Base-by-base conservation (phyloP, 2,888 invertebrate species). In the Brachyptera risi region DNA sequence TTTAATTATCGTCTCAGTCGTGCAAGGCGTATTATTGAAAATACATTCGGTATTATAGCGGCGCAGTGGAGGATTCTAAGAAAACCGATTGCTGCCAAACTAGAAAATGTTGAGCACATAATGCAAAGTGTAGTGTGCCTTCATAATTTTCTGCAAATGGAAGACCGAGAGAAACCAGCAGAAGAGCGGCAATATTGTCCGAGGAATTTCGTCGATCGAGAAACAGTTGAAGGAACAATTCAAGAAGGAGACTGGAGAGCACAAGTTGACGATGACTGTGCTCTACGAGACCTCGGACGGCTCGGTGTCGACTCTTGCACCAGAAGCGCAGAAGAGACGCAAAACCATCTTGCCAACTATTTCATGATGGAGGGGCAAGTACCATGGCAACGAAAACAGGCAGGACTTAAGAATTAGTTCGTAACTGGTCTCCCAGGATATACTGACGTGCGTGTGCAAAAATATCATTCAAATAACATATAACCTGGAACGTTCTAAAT, bases 1-100 rank as follows among this genome's bases (percentile, higher is more conserved):
- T 68, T 62, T 49, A 66, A 68, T 58, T 67, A 67, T 56, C 51
- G 65, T 44, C 61, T 63, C 11, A 63, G 62, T 26, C 42, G 65
- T 26, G 37, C 47, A 42, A 40, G 66, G 19, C 24, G 62, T 17
- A 47, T 57, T 17, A 60, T 63, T 17, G 66, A 66, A 63, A 61
- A 64, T 40, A 60, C 64, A 13, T 66, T 67, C 64, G 67, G 63
- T 15, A 42, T 66, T 9, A 37, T n/a, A n/a, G n/a, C n/a, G n/a
- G n/a, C n/a, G n/a, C n/a, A n/a, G n/a, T n/a, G n/a, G n/a, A n/a
- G n/a, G n/a, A n/a, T n/a, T n/a, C n/a, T n/a, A n/a, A n/a, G n/a
- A n/a, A n/a, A n/a, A n/a, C n/a, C n/a, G n/a, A 56, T 59, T 2
- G 37, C 19, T 21, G 54, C 37, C 1, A 54, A 54, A 21, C 13